Evolutionary conservation across 2,888 invertebrate species (phyloP).

Genomic region (Allacma fusca): DNA sequence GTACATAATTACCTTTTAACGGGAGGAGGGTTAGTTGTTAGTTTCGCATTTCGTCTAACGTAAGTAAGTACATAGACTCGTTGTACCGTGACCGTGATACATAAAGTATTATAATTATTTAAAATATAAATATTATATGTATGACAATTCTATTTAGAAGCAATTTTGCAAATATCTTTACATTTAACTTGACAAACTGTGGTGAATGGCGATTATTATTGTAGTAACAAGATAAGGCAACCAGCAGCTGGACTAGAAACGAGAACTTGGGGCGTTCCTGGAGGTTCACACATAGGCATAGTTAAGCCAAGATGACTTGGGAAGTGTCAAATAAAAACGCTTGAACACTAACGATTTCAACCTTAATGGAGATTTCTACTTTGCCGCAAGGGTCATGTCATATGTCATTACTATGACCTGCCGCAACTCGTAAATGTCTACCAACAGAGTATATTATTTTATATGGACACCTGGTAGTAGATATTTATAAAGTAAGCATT

Average conservation of each 20-base stretch:
- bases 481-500: no score
- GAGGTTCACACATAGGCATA: conserved; percentile 15
- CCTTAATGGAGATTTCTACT: conserved; percentile 9
- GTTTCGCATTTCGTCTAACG: no score
- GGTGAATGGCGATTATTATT: conserved; percentile 32
- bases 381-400: neutral
- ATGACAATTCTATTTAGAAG: neutral
- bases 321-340: neutral
- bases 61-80: no score
- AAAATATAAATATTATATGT: no score
- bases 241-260: conserved; percentile 23
- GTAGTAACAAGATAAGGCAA: conserved; percentile 45
- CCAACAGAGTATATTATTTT: no score
- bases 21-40: no score
- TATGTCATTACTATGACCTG: neutral
- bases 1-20: no score
- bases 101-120: neutral
- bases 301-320: conserved; percentile 42
- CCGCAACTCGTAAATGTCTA: no score
- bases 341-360: neutral
- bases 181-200: conserved; percentile 16
- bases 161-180: conserved; percentile 5
- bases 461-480: no score
- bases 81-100: neutral
- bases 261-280: conserved; percentile 42